A percentile compares a stretch with the other conserved stretches of the same genome.
Evolutionary conservation across 2,113 vertebrate genomes (phyloP).

Genomic region (Oriolus oriolus): DNA sequence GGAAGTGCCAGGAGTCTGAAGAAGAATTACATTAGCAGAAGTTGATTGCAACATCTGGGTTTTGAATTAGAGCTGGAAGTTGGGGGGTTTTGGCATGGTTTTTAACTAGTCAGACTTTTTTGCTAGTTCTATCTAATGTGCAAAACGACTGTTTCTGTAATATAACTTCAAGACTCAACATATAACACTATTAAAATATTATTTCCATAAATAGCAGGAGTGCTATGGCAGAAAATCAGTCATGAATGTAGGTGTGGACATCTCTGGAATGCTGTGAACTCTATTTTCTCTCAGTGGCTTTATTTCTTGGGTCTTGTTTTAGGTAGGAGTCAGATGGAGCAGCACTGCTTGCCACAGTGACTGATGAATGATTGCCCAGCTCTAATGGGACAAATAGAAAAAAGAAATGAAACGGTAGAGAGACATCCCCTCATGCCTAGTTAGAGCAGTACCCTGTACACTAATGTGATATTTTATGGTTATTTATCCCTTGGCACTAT

Average conservation of each 20-base stretch:
- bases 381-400: constrained; percentile 53
- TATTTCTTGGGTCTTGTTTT: background rate
- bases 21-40: background rate
- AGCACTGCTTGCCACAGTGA: background rate
- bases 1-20: background rate
- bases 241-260: background rate
- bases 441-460: constrained; percentile 46
- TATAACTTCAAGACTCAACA: background rate
- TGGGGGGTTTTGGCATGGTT: background rate
- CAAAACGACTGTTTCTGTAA: background rate
- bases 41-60: background rate
- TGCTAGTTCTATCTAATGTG: background rate
- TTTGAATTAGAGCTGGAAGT: background rate
- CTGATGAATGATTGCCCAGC: constrained; percentile 25
- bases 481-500: constrained; percentile 65
- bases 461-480: constrained; percentile 67
- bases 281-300: background rate
- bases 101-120: background rate
- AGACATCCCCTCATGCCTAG: constrained; percentile 34
- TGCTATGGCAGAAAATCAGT: background rate
- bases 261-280: background rate
- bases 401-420: constrained; percentile 57
- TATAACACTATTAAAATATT: background rate
- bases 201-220: background rate
- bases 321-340: background rate